Conservation (phyloP, 2,888 invertebrate species). For the Xylocampa areola region DNA sequence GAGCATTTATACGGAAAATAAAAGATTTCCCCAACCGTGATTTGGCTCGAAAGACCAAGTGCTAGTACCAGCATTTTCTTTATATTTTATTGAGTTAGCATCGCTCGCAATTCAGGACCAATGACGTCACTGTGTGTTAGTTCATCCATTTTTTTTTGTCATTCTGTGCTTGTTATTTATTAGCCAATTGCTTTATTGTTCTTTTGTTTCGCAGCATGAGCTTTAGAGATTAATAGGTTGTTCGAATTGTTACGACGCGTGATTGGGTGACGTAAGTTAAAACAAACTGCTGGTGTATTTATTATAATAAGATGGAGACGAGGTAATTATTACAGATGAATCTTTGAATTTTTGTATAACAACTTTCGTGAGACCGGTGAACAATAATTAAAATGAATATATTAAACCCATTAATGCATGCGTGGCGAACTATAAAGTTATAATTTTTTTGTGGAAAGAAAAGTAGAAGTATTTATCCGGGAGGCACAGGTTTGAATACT, state of each 20-base stretch:
- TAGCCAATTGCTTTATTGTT: slow-evolving; percentile 28
- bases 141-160: slow-evolving; percentile 36
- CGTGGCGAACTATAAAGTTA: too few species aligned
- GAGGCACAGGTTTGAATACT: too few species aligned
- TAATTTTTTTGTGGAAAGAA: too few species aligned
- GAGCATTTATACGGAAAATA: slow-evolving; percentile 7
- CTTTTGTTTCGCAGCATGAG: slow-evolving; percentile 20
- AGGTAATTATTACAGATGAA: too few species aligned
- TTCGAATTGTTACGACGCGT: neutral
- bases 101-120: slow-evolving; percentile 18
- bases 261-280: neutral
- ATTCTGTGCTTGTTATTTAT: slow-evolving; percentile 44
- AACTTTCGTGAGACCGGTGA: too few species aligned
- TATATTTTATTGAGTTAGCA: slow-evolving; percentile 40
- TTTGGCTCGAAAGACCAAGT: slow-evolving; percentile 7
- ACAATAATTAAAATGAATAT: too few species aligned
- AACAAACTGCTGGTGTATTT: neutral
- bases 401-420: too few species aligned
- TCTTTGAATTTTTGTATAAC: too few species aligned
- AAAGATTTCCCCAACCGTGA: slow-evolving; percentile 1
- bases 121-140: slow-evolving; percentile 43
- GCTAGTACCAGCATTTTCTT: slow-evolving; percentile 22
- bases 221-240: slow-evolving; percentile 7
- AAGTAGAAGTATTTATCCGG: too few species aligned
- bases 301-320: too few species aligned